A percentile compares a stretch with the other conserved stretches of the same genome.
Conservation (phyloP, 2,888 invertebrate genomes). For the Agrochola macilenta region DNA sequence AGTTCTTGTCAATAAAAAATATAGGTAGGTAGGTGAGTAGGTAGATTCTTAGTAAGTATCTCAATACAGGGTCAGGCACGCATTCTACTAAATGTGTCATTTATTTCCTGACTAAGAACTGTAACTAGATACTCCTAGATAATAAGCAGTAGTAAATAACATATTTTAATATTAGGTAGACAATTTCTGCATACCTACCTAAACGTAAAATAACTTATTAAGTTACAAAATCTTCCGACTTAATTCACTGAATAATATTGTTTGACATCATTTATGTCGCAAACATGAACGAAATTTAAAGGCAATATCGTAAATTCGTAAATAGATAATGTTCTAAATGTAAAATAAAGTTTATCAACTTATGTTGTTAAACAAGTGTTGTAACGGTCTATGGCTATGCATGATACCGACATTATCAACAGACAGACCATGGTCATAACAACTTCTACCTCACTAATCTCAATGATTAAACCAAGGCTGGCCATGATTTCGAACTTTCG, state of each 20-base stretch:
- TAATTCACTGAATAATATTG: neutral
- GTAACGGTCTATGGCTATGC: no score
- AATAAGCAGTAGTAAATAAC: neutral
- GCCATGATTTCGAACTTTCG: neutral
- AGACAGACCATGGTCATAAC: neutral
- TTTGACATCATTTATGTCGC: neutral
- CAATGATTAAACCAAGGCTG: neutral
- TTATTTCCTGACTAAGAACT: slow-evolving; percentile 14
- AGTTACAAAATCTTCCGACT: no score
- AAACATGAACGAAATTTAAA: neutral
- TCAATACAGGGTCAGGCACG: neutral
- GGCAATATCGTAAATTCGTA: neutral
- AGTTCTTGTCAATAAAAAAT: neutral
- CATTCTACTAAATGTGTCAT: slow-evolving; percentile 2
- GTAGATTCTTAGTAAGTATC: neutral
- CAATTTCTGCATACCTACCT: neutral
- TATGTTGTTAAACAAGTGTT: neutral
- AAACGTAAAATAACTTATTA: neutral
- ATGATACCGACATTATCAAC: neutral
- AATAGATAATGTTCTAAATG: slow-evolving; percentile 20
- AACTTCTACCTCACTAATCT: slow-evolving; percentile 3
- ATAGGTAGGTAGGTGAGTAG: no score
- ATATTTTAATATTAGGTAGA: neutral
- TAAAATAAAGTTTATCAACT: neutral
- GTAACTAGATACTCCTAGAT: slow-evolving; percentile 8